phyloP scores from a whole-genome alignment of 2,797 vertebrate species.

The Hyperoplus lanceolatus region DNA sequence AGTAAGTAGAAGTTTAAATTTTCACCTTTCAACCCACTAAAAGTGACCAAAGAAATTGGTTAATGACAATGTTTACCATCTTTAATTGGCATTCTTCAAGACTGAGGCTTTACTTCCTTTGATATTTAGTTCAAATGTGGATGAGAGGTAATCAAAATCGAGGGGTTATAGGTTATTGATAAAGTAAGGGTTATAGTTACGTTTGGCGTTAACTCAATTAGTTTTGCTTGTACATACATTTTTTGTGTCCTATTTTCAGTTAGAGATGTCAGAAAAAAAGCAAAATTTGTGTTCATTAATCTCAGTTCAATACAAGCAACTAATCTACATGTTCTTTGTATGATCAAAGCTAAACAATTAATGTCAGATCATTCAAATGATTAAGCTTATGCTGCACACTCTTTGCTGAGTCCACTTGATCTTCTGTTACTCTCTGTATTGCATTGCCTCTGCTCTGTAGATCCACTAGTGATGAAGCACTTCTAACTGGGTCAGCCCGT shows the following conservation, averaged over 20 bases:
- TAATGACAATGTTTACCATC: neutral
- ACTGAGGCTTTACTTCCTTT: neutral
- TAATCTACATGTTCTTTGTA: neutral
- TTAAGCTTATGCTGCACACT: neutral
- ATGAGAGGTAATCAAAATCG: neutral
- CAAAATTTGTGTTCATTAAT: neutral
- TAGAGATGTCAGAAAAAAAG: neutral
- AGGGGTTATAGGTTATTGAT: neutral
- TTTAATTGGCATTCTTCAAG: neutral
- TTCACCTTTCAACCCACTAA: neutral
- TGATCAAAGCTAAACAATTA: neutral
- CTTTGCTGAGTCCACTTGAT: neutral
- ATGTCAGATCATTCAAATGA: no score
- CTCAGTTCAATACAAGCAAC: neutral
- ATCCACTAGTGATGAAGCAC: conserved; percentile 78
- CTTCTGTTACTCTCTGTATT: conserved; percentile 1
- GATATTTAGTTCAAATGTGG: neutral
- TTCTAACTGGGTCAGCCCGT: conserved; percentile 80
- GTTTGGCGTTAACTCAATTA: neutral
- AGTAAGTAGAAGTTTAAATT: neutral
- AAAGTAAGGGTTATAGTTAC: neutral
- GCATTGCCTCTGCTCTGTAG: conserved; percentile 39
- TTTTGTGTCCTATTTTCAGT: neutral
- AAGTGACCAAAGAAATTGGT: neutral
- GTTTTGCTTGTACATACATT: neutral